Conservation (phyloP, 2,888 invertebrate species). For the Sarcophaga variegata region DNA sequence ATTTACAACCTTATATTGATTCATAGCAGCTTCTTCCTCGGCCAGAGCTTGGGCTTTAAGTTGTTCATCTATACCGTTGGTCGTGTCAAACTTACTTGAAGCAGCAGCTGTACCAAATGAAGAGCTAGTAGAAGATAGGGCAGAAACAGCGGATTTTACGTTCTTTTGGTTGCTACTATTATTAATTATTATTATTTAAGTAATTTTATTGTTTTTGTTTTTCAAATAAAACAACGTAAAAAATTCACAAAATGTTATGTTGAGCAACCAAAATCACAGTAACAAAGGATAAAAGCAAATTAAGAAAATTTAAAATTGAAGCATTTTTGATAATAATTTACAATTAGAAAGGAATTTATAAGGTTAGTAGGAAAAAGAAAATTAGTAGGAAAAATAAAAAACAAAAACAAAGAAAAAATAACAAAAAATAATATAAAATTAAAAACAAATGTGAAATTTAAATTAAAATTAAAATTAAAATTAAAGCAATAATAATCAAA, state of each 20-base stretch:
- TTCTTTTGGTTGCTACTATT: slow-evolving; percentile 91
- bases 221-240: slow-evolving; percentile 39
- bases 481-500: slow-evolving; percentile 20
- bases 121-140: slow-evolving; percentile 92
- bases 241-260: slow-evolving; percentile 26
- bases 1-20: slow-evolving; percentile 92
- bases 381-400: slow-evolving; percentile 49
- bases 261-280: slow-evolving; percentile 61
- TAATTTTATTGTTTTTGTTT: slow-evolving; percentile 55
- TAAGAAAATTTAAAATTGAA: neutral
- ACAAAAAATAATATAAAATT: slow-evolving; percentile 30
- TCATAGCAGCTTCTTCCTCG: slow-evolving; percentile 98
- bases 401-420: slow-evolving; percentile 36
- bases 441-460: slow-evolving; percentile 31
- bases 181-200: slow-evolving; percentile 68
- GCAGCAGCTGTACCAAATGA: slow-evolving; percentile 93
- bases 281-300: slow-evolving; percentile 28
- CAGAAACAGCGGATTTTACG: slow-evolving; percentile 94
- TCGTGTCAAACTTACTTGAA: slow-evolving; percentile 87
- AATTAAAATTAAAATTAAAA: slow-evolving; percentile 20
- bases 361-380: slow-evolving; percentile 39
- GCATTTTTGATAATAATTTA: neutral
- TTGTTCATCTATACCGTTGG: slow-evolving; percentile 92
- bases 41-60: slow-evolving; percentile 93
- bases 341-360: slow-evolving; percentile 1